Evolutionary conservation across 1,140 invertebrate species (phyloP).

Genomic region (Ptiloglossa arizonensis): DNA sequence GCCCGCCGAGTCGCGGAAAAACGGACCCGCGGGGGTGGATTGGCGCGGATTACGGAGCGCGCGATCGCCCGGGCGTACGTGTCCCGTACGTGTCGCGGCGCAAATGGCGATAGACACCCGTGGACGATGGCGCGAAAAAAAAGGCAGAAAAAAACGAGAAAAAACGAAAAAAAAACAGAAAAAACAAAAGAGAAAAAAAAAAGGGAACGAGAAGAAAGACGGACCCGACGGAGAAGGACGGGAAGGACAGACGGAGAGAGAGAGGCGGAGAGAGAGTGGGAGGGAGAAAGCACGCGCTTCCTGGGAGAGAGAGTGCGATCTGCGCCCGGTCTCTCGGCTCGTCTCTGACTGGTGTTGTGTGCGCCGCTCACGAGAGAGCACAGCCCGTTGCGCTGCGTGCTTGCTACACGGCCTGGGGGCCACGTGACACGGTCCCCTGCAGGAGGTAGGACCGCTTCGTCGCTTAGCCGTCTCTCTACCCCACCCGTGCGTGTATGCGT

Average conservation of each 20-base stretch:
- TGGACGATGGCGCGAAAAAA: constrained; percentile 28
- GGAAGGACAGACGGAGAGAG: constrained; percentile 16
- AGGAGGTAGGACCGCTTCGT: constrained; percentile 69
- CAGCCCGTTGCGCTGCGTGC: constrained; percentile 68
- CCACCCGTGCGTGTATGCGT: constrained; percentile 56
- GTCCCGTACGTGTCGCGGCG: constrained; percentile 33
- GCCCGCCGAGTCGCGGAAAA: background rate
- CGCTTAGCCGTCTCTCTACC: constrained; percentile 30
- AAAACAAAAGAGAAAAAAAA: constrained; percentile 14
- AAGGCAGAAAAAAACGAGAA: constrained; percentile 5
- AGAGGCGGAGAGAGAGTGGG: constrained; percentile 12
- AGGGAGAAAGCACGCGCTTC: constrained; percentile 51
- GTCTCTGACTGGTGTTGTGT: constrained; percentile 76
- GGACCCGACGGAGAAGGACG: constrained; percentile 7
- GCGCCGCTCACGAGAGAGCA: constrained; percentile 64
- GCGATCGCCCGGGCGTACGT: background rate
- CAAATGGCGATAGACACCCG: constrained; percentile 24
- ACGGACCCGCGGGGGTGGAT: background rate
- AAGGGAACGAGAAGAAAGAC: constrained; percentile 14
- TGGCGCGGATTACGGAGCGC: background rate
- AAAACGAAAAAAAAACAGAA: constrained; percentile 21
- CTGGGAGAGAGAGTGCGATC: constrained; percentile 60
- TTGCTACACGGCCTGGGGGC: constrained; percentile 65
- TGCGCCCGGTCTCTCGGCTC: constrained; percentile 76
- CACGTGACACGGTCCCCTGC: constrained; percentile 71